A percentile compares a stretch with the other conserved stretches of the same genome.
These are phyloP conservation scores for Heliconius hermathena DNA, from an alignment of 1,140 invertebrate species.

Conservation along the genomic window DNA sequence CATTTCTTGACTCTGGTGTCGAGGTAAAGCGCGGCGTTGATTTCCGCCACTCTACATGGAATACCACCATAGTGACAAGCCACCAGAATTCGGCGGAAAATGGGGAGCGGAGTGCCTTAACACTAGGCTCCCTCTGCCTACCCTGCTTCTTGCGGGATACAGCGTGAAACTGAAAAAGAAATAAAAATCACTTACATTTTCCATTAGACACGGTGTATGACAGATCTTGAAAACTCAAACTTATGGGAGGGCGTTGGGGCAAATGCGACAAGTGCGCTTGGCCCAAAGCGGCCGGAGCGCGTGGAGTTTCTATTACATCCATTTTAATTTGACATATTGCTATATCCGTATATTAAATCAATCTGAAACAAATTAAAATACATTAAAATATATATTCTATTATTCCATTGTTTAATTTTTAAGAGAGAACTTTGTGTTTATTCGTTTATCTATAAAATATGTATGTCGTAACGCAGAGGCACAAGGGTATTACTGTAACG, in stretches of 20 bases:
- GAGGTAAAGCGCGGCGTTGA: no score
- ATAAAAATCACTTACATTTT: slow-evolving; percentile 82
- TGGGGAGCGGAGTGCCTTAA: no score
- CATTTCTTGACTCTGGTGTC: no score
- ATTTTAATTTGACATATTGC: background rate
- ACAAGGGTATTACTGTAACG: no score
- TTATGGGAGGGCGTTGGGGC: slow-evolving; percentile 84
- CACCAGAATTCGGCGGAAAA: no score
- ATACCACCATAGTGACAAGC: no score
- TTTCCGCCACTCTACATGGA: no score
- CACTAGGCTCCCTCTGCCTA: no score
- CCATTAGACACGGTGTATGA: slow-evolving; percentile 85
- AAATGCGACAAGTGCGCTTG: slow-evolving; percentile 82
- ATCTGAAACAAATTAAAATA: background rate
- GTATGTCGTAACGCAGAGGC: no score
- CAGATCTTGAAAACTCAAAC: slow-evolving; percentile 88
- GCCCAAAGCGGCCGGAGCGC: slow-evolving; percentile 44
- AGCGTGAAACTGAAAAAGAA: background rate
- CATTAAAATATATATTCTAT: background rate
- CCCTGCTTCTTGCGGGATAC: no score
- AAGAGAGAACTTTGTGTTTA: no score
- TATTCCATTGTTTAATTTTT: background rate
- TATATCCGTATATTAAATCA: background rate
- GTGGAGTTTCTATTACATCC: background rate
- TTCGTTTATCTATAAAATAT: no score